A percentile compares a stretch with the other conserved stretches of the same genome.
These are phyloP conservation scores for Saccostrea glomerata DNA, from an alignment of 1,140 invertebrate species.

Conservation along the genomic window DNA sequence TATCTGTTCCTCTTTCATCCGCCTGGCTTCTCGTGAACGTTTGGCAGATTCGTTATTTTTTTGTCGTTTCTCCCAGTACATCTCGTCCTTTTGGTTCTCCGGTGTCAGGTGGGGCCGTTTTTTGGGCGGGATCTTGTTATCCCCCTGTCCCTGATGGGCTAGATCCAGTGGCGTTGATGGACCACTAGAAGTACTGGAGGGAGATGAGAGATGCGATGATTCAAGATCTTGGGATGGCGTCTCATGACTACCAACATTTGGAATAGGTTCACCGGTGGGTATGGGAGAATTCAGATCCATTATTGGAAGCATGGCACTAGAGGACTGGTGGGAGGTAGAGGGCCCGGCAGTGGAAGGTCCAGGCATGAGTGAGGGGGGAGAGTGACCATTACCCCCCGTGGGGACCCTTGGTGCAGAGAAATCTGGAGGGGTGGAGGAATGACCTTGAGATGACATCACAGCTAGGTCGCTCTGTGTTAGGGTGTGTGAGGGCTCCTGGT, in stretches of 20 bases:
- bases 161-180: conserved; percentile 49
- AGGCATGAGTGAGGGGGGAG: conserved; percentile 23
- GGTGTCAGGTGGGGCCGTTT: conserved; percentile 81
- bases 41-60: conserved; percentile 80
- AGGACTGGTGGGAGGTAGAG: background rate
- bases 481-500: conserved; percentile 56
- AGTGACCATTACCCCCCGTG: conserved; percentile 32
- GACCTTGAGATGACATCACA: conserved; percentile 36
- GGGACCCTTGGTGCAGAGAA: conserved; percentile 36
- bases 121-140: conserved; percentile 65
- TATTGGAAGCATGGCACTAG: conserved; percentile 9
- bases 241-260: conserved; percentile 7
- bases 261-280: conserved; percentile 43
- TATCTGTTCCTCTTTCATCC: conserved; percentile 85
- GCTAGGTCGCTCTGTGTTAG: conserved; percentile 57
- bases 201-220: conserved; percentile 58
- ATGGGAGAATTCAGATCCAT: conserved; percentile 34
- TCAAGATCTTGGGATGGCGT: conserved; percentile 27
- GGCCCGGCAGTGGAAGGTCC: conserved; percentile 17
- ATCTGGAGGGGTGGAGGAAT: conserved; percentile 39
- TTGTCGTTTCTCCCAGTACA: conserved; percentile 78
- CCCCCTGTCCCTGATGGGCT: conserved; percentile 45
- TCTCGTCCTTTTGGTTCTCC: conserved; percentile 76
- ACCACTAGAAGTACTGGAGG: conserved; percentile 57
- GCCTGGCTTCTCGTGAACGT: conserved; percentile 76